A percentile compares a stretch with the other conserved stretches of the same genome.
phyloP scores from a whole-genome alignment of 2,888 invertebrate species.

The Eretmocerus hayati region DNA sequence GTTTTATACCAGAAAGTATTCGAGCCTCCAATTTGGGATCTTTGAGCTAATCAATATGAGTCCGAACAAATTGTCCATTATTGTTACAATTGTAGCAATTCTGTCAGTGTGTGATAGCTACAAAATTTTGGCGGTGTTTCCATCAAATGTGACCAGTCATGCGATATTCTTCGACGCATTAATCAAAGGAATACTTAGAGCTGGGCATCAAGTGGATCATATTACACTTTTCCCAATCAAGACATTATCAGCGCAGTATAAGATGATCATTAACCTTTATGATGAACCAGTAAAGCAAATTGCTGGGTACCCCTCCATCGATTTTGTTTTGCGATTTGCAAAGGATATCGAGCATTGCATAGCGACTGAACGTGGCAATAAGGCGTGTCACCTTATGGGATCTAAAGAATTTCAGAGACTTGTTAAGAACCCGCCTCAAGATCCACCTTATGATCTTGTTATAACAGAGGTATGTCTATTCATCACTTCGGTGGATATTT shows the following conservation, averaged over 20 bases:
- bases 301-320: conserved; percentile 26
- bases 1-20: no score
- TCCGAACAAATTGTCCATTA: no score
- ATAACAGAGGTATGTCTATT: conserved; percentile 27
- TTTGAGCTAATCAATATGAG: no score
- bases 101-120: conserved; percentile 20
- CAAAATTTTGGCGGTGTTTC: conserved; percentile 13
- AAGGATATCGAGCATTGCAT: background rate
- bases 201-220: conserved; percentile 19
- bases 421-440: conserved; percentile 26
- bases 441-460: conserved; percentile 28
- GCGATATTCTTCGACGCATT: conserved; percentile 14
- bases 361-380: conserved; percentile 21
- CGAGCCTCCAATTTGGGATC: no score
- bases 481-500: background rate
- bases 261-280: conserved; percentile 16
- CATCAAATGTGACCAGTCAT: conserved; percentile 18
- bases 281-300: conserved; percentile 18
- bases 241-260: conserved; percentile 14
- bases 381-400: conserved; percentile 27
- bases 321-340: background rate
- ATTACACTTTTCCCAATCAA: conserved; percentile 15
- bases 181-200: conserved; percentile 15
- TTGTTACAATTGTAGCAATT: background rate
- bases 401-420: conserved; percentile 26